A percentile compares a stretch with the other conserved stretches of the same genome.
phyloP scores from a whole-genome alignment of 2,797 vertebrate species.

The Apogon hyalosoma region DNA sequence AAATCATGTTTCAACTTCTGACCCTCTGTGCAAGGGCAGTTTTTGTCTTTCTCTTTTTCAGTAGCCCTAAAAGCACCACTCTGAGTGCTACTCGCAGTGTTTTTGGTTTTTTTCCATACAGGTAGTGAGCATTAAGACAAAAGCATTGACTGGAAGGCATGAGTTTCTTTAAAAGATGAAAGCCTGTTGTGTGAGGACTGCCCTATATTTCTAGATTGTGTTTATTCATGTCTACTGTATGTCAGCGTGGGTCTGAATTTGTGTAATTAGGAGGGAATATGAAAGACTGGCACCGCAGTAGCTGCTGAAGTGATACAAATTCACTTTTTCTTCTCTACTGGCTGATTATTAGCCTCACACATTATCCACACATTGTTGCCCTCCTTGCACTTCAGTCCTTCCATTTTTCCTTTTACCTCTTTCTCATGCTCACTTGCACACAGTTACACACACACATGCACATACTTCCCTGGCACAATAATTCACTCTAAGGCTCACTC shows the following conservation, averaged over 20 bases:
- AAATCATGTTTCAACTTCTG: conserved; percentile 19
- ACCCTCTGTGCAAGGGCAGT: conserved; percentile 1
- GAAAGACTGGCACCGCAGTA: conserved; percentile 34
- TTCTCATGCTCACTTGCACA: conserved; percentile 65
- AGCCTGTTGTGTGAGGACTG: conserved; percentile 46
- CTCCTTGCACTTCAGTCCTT: conserved; percentile 36
- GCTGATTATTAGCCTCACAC: conserved; percentile 39
- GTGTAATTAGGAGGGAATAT: conserved; percentile 59
- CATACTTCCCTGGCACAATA: conserved; percentile 42
- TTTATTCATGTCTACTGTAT: conserved; percentile 6
- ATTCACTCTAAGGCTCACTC: conserved; percentile 67
- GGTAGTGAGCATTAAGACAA: conserved; percentile 68
- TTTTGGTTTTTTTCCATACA: conserved; percentile 27
- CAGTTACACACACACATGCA: conserved; percentile 36
- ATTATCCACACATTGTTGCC: conserved; percentile 62
- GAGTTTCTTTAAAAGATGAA: conserved; percentile 52
- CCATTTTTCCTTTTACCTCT: conserved; percentile 56
- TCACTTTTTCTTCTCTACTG: conserved; percentile 16
- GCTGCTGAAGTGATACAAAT: conserved; percentile 39
- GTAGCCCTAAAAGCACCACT: conserved; percentile 44
- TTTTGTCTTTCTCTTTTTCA: conserved; percentile 16
- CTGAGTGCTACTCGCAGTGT: conserved; percentile 22
- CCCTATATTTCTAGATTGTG: conserved; percentile 2
- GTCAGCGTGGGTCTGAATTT: conserved; percentile 30
- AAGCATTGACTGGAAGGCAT: conserved; percentile 68